Percentiles rank a stretch among this genome's conserved stretches.
phyloP scores from a whole-genome alignment of 2,888 invertebrate species.

The Conomelus anceps region DNA sequence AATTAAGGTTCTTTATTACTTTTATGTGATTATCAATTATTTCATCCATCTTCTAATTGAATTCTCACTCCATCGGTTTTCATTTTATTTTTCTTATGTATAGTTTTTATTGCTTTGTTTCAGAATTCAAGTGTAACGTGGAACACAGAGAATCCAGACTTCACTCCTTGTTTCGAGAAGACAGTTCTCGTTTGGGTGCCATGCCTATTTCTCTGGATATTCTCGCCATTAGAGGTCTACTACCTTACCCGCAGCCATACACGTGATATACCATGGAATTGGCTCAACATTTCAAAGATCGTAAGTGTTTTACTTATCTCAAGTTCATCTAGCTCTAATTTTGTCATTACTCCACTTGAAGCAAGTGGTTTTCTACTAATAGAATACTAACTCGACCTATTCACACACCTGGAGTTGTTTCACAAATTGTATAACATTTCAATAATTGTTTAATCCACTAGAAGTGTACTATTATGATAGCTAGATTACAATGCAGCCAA shows the following conservation, averaged over 20 bases:
- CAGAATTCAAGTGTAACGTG: slow-evolving; percentile 70
- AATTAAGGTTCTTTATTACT: no score
- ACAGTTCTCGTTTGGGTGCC: slow-evolving; percentile 87
- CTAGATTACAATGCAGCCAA: no score
- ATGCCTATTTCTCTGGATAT: slow-evolving; percentile 72
- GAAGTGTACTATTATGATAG: no score
- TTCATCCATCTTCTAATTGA: no score
- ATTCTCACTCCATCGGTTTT: neutral
- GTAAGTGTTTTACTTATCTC: slow-evolving; percentile 37
- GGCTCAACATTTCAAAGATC: slow-evolving; percentile 67
- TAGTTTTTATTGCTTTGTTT: slow-evolving; percentile 39
- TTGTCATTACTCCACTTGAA: neutral
- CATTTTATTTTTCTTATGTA: neutral
- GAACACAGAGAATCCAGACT: slow-evolving; percentile 73
- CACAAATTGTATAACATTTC: no score
- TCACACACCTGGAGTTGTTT: no score
- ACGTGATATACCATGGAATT: slow-evolving; percentile 62
- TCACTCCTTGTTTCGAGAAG: slow-evolving; percentile 86
- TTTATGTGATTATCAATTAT: no score
- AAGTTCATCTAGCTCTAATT: neutral
- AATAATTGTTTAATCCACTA: no score
- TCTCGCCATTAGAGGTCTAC: slow-evolving; percentile 65
- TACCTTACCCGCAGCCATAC: slow-evolving; percentile 70
- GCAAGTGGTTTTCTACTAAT: neutral
- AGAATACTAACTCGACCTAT: no score